Percentiles rank a stretch among this genome's conserved stretches.
Evolutionary conservation across 2,888 invertebrate species (phyloP).

Genomic region (Rutpela maculata): DNA sequence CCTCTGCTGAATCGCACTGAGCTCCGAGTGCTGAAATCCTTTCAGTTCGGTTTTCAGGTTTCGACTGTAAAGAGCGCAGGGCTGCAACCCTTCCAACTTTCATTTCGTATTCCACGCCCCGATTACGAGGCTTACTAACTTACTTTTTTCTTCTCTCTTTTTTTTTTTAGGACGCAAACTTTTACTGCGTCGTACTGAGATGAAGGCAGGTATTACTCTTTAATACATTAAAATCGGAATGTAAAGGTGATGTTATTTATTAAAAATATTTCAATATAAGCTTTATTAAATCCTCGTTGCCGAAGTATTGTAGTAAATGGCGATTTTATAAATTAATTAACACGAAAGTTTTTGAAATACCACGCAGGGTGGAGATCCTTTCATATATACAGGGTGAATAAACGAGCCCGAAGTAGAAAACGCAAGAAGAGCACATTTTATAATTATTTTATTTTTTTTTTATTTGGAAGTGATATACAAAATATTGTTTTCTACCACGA

Average conservation of each 20-base stretch:
- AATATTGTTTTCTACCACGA: too few relatives aligned
- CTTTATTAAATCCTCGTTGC: constrained; percentile 27
- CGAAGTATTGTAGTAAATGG: not conserved
- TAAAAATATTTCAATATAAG: constrained; percentile 47
- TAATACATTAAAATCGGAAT: constrained; percentile 51
- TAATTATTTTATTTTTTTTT: too few relatives aligned
- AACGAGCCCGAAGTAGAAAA: too few relatives aligned
- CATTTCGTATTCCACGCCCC: constrained; percentile 68
- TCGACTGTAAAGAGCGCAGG: constrained; percentile 62
- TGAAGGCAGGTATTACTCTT: constrained; percentile 52
- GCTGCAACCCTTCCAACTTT: constrained; percentile 67
- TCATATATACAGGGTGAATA: too few relatives aligned
- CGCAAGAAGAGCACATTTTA: too few relatives aligned
- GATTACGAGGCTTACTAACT: constrained; percentile 71
- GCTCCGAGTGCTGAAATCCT: constrained; percentile 43
- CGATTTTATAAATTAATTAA: constrained; percentile 35
- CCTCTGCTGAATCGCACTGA: constrained; percentile 22
- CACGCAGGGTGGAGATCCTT: not conserved
- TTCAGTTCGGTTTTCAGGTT: constrained; percentile 49
- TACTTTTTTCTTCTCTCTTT: constrained; percentile 66
- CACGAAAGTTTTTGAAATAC: not conserved
- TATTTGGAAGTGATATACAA: too few relatives aligned
- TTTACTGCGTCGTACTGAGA: constrained; percentile 61
- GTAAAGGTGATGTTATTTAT: constrained; percentile 50
- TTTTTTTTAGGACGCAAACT: constrained; percentile 63